Percentiles rank a stretch among this genome's conserved stretches.
Evolutionary conservation across 2,888 invertebrate genomes (phyloP).

Genomic region (Anarsia innoxiella): DNA sequence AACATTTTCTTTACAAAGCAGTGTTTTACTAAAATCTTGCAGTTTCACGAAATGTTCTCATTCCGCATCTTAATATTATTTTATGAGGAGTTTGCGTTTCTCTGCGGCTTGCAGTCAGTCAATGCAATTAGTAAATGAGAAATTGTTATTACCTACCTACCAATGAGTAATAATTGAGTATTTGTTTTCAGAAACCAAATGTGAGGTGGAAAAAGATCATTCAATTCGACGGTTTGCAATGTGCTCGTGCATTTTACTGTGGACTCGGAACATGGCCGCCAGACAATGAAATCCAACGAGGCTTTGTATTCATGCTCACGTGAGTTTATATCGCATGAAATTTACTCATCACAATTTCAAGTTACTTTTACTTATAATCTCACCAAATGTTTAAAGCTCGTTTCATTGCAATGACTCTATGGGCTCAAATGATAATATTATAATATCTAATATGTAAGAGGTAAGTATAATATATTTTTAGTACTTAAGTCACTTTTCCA

Average conservation of each 20-base stretch:
- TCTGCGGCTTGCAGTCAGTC: no score
- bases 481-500: not conserved
- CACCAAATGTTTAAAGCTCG: not conserved
- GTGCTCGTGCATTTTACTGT: conserved; percentile 57
- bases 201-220: conserved; percentile 64
- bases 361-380: not conserved
- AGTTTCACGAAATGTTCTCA: no score
- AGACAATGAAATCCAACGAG: conserved; percentile 37
- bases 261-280: conserved; percentile 42
- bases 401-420: not conserved
- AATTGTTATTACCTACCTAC: no score
- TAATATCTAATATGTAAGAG: no score
- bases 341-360: not conserved
- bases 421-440: no score
- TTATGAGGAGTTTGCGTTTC: no score
- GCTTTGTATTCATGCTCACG: conserved; percentile 57
- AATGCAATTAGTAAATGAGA: no score
- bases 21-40: no score
- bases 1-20: no score
- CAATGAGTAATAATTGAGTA: no score
- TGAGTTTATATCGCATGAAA: conserved; percentile 31
- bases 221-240: conserved; percentile 53
- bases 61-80: no score
- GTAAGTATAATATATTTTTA: not conserved
- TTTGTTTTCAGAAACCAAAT: conserved; percentile 41